Evolutionary conservation across 1,140 invertebrate species (phyloP), one percentile per base, ranked within the genome.

Genomic region (Acromyrmex heyeri): DNA sequence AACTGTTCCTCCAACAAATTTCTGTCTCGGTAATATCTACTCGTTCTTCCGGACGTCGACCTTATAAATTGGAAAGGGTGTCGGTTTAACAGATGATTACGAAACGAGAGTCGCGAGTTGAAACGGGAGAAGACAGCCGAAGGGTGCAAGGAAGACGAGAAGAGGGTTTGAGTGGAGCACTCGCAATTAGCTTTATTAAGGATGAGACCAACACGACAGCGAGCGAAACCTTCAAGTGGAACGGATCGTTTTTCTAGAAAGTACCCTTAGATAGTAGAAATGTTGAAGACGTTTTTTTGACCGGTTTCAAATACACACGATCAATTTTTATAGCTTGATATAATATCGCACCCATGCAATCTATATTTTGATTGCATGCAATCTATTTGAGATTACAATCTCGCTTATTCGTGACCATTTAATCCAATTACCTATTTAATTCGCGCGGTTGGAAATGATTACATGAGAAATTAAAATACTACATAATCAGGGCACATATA

Each of bases 181-280:
- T 88, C 38, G 72, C 83, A 90, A 90, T 90, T 90, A 90, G 87
- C 82, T 88, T 90, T 88, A 90, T 90, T 88, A 90, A 85, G 77
- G 79, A 79, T 59, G 76, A 81, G 86, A 89, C 72, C 73, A 57
- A 82, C 14, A n/a, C 76, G 70, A 61, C 76, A 75, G 65, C 44
- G 50, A 75, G 34, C 57, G 86, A 88, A 73, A 78, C 85, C 85
- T 86, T 50, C 75, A 67, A 81, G 83, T 50, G 30, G 27, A 86
- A 62, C 48, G 85, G 85, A 86, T 86, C 76, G 62, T 86, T 86
- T 86, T 81, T 48, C 85, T 34, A 61, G n/a, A 14, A 44, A 50
- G 50, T 18, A 44, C 21, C 14, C 21, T 10, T 48, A 44, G 38
- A 67, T 44, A 8, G 21, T 14, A 16, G 16, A 77, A 61, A 30